Base-by-base conservation (phyloP, 1,140 invertebrate genomes). In the Drosophila burlai region DNA sequence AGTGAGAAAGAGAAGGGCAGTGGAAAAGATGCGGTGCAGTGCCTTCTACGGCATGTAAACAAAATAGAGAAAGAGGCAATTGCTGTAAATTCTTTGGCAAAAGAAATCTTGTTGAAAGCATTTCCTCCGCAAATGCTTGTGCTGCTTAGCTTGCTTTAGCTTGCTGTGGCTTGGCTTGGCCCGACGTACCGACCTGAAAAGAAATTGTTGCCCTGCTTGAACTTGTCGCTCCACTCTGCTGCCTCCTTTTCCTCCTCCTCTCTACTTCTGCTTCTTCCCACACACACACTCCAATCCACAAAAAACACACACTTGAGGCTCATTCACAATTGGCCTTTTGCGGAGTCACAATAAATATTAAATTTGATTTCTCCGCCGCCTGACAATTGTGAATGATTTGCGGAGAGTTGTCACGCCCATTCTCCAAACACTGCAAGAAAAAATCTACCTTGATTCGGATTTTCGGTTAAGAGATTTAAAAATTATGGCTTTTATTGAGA, bases 101-200 rank as follows among this genome's bases (percentile, higher is more conserved):
- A 85, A 84, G 82, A 84, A 85, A 84, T 85, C 84, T 90, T 76
- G 85, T 89, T 90, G 84, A 89, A 89, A 89, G 85, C 84, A 90
- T 85, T 85, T 85, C 83, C 82, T 85, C 73, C 55, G 62, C 76
- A 79, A 55, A 62, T 78, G 75, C 74, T 77, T 69, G 42, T 36
- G 50, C 18, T 40, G 59, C 46, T 31, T 26, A 58, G 40, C 76
- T 55, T 55, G 29, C 49, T 10, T 31, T 36, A 57, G 38, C 76
- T 57, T 57, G 29, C 49, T 11, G n/a, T 52, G 34, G 34, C 34
- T 40, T 57, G 36, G 54, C 52, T 55, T 38, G 13, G 34, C 54
- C 40, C 36, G 21, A 15, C 36, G 36, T 45, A 18, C 40, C 63
- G 63, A 66, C 63, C 63, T 66, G 58, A 66, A 66, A 66, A 83